Conservation (phyloP, 2,113 vertebrate genomes). For the Anarrhichthys ocellatus region DNA sequence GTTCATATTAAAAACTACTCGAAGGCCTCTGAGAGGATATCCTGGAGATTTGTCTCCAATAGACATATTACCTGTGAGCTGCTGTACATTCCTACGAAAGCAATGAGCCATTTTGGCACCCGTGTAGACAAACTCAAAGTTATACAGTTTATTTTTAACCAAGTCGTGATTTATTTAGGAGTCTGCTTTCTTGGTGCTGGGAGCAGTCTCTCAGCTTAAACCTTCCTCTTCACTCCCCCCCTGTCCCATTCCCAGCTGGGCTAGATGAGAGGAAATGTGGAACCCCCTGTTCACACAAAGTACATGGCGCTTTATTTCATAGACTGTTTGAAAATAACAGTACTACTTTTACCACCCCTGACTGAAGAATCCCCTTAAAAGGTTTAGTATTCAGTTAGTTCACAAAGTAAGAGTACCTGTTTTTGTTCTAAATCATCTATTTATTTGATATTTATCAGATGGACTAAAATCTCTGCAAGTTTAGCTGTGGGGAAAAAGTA, state of each 20-base stretch:
- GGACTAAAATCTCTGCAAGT: background rate
- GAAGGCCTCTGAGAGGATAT: constrained; percentile 47
- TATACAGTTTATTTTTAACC: constrained; percentile 75
- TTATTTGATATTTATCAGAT: background rate
- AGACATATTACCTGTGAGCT: constrained; percentile 2
- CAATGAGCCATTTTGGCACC: constrained; percentile 24
- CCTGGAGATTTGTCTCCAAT: constrained; percentile 50
- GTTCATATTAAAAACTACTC: constrained; percentile 38
- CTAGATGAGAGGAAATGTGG: constrained; percentile 14
- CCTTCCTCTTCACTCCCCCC: constrained; percentile 18
- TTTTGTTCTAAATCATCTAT: background rate
- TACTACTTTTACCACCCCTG: background rate
- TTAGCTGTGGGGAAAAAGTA: no score
- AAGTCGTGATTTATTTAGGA: constrained; percentile 74
- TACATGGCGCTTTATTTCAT: background rate
- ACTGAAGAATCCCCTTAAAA: background rate
- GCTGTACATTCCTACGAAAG: constrained; percentile 33
- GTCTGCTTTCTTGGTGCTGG: constrained; percentile 54
- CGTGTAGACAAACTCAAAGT: constrained; percentile 17
- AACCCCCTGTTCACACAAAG: constrained; percentile 26
- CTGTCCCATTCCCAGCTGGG: constrained; percentile 29
- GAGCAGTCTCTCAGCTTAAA: constrained; percentile 51
- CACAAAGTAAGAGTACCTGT: background rate
- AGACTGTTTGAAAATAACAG: background rate
- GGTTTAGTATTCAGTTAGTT: background rate